Evolutionary conservation across 2,797 vertebrate genomes (phyloP), one percentile per base, ranked within the genome.

Genomic region (Anas flavirostris): DNA sequence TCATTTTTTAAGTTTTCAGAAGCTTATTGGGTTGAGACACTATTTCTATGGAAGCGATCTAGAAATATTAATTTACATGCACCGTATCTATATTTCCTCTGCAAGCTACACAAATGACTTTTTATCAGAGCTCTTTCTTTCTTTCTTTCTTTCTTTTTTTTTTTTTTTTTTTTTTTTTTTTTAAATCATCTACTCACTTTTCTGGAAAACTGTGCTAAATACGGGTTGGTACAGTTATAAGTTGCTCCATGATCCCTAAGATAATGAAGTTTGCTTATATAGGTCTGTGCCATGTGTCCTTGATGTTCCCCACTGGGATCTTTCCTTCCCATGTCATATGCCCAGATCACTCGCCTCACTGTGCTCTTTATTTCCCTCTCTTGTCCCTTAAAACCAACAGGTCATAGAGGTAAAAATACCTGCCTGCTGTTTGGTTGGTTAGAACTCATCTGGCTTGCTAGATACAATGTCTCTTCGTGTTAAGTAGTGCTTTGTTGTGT

Each of bases 1-100:
- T 82, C 2, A 55, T 75, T 88, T 88, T 82, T 92, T 68, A 64
- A 85, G 56, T 44, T 81, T 89, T 85, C 44, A 74, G 60, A 64
- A 26, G 25, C 46, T 28, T 66, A 60, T 13, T 77, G 56, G 92
- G 75, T 85, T 80, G 82, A 90, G 55, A 9, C 53, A 21, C 5
- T 19, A 16, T 58, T 75, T 78, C 31, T 58, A 77, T 46, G 41
- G 50, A 46, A 82, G 66, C 63, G 11, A 18, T 68, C 60, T 72
- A 80, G 72, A 87, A 93, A 77, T n/a, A 58, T 26, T 69, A 79
- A 59, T 88, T 84, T 69, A 26, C 9, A 44, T 56, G 16, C 12
- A 14, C 10, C 70, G 2, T 79, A 69, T 86, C 46, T 86, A 0
- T 55, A 46, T 80, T 89, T 95, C 39, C 15, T 87, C 72, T 75